Evolutionary conservation across 1,140 invertebrate genomes (phyloP).

Genomic region (Adoxophyes honmai): DNA sequence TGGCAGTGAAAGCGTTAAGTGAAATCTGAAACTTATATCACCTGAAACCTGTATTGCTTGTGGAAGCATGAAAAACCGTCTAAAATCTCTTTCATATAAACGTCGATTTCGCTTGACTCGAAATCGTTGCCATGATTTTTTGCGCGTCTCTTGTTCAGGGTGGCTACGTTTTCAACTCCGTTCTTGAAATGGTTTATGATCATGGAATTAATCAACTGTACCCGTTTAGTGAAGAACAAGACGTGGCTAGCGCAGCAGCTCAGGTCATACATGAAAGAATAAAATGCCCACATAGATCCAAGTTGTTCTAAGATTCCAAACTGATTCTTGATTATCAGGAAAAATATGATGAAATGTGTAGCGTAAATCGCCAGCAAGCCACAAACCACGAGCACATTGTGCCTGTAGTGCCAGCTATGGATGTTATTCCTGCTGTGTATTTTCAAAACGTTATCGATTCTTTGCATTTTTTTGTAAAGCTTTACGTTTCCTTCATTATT

Average conservation of each 20-base stretch:
- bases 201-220: not conserved
- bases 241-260: not conserved
- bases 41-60: not conserved
- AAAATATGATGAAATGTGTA: not conserved
- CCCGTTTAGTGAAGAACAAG: not conserved
- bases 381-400: slow-evolving; percentile 25
- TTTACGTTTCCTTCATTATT: slow-evolving; percentile 20
- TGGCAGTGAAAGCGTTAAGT: too few relatives aligned
- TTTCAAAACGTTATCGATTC: slow-evolving; percentile 23
- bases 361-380: not conserved
- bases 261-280: not conserved
- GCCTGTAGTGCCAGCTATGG: slow-evolving; percentile 16
- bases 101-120: not conserved
- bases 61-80: not conserved
- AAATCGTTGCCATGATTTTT: not conserved
- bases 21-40: not conserved
- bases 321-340: not conserved
- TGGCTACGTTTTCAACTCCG: not conserved
- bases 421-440: slow-evolving; percentile 25
- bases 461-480: too few relatives aligned
- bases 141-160: not conserved
- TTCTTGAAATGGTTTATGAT: not conserved
- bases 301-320: not conserved
- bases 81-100: slow-evolving; percentile 1
- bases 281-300: not conserved